These are phyloP conservation scores for Ditula angustiorana DNA, from an alignment of 2,888 invertebrate species.

Conservation along the genomic window DNA sequence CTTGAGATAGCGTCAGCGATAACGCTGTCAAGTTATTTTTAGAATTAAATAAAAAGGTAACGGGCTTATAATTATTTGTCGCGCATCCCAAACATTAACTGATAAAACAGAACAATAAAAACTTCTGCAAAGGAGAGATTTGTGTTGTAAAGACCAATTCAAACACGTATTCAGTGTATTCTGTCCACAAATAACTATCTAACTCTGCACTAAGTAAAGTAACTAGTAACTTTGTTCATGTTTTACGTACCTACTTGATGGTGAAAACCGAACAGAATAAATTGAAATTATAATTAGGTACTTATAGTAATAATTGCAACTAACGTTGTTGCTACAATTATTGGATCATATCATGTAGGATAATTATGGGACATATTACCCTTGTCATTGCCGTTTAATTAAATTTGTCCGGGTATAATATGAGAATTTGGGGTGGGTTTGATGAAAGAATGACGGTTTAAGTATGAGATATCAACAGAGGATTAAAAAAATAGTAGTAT, in stretches of 20 bases:
- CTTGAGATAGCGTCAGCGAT: slow-evolving; percentile 81
- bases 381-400: not conserved
- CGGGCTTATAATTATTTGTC: slow-evolving; percentile 62
- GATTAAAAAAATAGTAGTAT: no score
- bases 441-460: no score
- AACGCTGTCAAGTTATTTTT: slow-evolving; percentile 77
- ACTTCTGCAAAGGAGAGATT: slow-evolving; percentile 6
- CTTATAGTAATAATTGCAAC: no score
- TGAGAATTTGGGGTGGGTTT: no score
- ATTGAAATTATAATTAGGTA: no score
- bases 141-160: not conserved
- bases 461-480: not conserved
- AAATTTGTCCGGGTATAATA: no score
- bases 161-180: not conserved
- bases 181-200: not conserved
- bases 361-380: no score
- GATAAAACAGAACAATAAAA: slow-evolving; percentile 29
- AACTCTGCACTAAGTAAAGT: not conserved
- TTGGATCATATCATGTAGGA: no score
- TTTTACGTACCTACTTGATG: no score
- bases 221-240: no score
- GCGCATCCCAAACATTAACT: slow-evolving; percentile 34
- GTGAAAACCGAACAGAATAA: no score
- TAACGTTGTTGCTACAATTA: no score
- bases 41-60: slow-evolving; percentile 80